Percentiles rank a stretch among this genome's conserved stretches.
Evolutionary conservation across 2,113 vertebrate genomes (phyloP).

Genomic region (Neoarius graeffei): DNA sequence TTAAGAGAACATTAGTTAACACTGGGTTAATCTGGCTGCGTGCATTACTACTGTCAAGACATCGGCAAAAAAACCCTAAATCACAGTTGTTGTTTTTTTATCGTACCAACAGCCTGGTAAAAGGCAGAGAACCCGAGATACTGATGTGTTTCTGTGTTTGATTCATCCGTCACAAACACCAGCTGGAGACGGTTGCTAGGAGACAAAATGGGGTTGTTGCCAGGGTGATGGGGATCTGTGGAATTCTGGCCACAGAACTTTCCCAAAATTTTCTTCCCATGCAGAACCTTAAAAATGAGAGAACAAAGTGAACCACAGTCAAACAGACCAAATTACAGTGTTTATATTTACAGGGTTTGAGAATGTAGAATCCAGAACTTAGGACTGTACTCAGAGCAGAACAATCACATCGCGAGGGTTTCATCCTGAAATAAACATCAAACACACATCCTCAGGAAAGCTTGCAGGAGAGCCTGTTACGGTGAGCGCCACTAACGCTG

Average conservation of each 20-base stretch:
- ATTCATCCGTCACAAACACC: constrained; percentile 80
- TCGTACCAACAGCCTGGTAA: constrained; percentile 83
- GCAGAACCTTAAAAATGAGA: constrained; percentile 73
- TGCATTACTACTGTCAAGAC: neutral
- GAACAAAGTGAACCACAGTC: neutral
- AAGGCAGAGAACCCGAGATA: constrained; percentile 82
- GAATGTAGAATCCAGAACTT: neutral
- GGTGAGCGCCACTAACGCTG: no score
- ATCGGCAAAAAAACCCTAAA: neutral
- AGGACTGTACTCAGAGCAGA: neutral
- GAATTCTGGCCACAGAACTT: constrained; percentile 84
- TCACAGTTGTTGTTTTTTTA: neutral
- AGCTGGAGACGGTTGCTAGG: constrained; percentile 81
- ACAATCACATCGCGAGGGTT: neutral
- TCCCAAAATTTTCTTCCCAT: constrained; percentile 76
- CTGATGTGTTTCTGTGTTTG: constrained; percentile 77
- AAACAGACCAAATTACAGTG: neutral
- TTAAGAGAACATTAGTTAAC: neutral
- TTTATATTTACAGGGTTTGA: neutral
- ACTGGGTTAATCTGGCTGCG: neutral
- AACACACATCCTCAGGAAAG: neutral
- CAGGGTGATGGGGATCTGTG: constrained; percentile 73
- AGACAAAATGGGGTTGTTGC: constrained; percentile 74
- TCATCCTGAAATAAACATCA: neutral
- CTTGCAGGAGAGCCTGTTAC: no score